Conservation (phyloP, 2,888 invertebrate species). For the Patella pellucida region DNA sequence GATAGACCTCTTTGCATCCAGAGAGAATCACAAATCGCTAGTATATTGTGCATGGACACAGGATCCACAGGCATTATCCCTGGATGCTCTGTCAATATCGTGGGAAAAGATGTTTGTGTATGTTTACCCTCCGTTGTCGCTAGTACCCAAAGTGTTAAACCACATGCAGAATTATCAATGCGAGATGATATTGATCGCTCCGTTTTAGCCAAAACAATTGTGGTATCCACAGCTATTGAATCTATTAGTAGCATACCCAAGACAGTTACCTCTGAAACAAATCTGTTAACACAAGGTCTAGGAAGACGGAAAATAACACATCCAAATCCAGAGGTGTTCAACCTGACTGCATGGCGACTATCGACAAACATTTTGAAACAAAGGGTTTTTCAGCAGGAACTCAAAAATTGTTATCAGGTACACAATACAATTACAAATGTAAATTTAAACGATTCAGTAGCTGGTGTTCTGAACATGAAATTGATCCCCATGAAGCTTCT, state of each 20-base stretch:
- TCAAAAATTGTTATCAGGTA: too few relatives aligned
- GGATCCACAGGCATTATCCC: conserved; percentile 20
- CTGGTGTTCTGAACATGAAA: too few relatives aligned
- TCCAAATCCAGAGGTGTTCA: too few relatives aligned
- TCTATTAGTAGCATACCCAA: conserved; percentile 23
- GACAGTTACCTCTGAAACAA: too few relatives aligned
- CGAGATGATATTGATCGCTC: neutral
- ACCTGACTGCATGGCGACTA: too few relatives aligned
- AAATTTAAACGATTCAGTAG: too few relatives aligned
- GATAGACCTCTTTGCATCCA: conserved; percentile 25
- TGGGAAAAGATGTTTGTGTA: conserved; percentile 19
- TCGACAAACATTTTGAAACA: too few relatives aligned
- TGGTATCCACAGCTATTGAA: conserved; percentile 29
- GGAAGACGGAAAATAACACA: too few relatives aligned
- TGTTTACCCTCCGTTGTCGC: conserved; percentile 9
- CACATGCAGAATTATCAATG: neutral
- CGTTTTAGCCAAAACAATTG: conserved; percentile 18
- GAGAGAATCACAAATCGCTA: conserved; percentile 20
- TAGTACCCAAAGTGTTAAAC: conserved; percentile 3
- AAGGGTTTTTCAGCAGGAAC: too few relatives aligned
- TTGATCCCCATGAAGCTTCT: too few relatives aligned
- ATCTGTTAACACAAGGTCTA: too few relatives aligned
- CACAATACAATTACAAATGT: too few relatives aligned
- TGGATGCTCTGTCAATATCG: conserved; percentile 20
- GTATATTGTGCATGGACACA: conserved; percentile 29